A percentile compares a stretch with the other conserved stretches of the same genome.
Conservation (phyloP, 2,113 vertebrate species). For the Synchiropus splendidus region DNA sequence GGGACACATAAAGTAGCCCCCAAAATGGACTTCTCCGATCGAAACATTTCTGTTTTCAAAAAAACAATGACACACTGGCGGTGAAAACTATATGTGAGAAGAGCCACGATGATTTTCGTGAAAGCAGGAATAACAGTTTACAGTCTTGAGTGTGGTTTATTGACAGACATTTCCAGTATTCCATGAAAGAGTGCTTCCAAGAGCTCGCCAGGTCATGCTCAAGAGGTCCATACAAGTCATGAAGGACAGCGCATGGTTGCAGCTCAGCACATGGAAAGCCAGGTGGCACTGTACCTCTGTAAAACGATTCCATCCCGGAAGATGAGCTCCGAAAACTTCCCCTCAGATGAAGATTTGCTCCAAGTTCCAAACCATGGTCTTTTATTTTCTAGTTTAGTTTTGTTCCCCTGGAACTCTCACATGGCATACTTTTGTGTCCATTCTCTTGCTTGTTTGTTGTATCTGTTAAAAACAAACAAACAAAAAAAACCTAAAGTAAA, state of each 20-base stretch:
- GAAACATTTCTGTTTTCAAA: slow-evolving; percentile 26
- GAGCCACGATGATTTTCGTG: slow-evolving; percentile 44
- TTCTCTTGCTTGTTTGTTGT: slow-evolving; percentile 77
- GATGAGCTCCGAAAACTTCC: background rate
- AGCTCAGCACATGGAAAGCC: slow-evolving; percentile 59
- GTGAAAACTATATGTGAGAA: slow-evolving; percentile 32
- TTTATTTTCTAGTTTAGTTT: slow-evolving; percentile 53
- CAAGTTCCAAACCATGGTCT: slow-evolving; percentile 59
- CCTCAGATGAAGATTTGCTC: slow-evolving; percentile 48
- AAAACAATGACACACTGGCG: slow-evolving; percentile 35
- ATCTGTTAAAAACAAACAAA: slow-evolving; percentile 47
- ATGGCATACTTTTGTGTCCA: slow-evolving; percentile 78
- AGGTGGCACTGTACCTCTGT: slow-evolving; percentile 55
- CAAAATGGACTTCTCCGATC: slow-evolving; percentile 32
- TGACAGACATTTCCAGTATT: slow-evolving; percentile 54
- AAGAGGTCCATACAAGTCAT: slow-evolving; percentile 51
- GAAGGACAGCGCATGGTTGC: slow-evolving; percentile 54
- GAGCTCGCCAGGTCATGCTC: slow-evolving; percentile 49
- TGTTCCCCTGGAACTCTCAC: slow-evolving; percentile 52
- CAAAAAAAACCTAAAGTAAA: slow-evolving; percentile 2
- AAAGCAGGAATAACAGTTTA: slow-evolving; percentile 56
- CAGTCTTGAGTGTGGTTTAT: slow-evolving; percentile 56
- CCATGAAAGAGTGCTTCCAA: slow-evolving; percentile 55
- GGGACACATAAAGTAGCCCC: slow-evolving; percentile 46
- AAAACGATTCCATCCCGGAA: slow-evolving; percentile 15